Conservation (phyloP, 23 tunicate genomes). For the Trididemnum clinides region DNA sequence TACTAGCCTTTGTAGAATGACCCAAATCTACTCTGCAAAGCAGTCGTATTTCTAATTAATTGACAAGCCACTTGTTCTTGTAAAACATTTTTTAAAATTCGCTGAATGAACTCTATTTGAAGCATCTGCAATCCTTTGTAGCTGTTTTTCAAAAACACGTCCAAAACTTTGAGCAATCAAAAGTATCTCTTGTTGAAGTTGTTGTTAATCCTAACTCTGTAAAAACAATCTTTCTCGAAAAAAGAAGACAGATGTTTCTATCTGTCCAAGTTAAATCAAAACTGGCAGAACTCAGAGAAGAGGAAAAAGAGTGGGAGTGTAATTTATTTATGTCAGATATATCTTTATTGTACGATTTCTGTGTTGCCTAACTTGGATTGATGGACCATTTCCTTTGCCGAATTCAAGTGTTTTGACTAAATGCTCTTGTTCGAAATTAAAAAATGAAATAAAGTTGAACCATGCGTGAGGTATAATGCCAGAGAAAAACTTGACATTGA, state of each 20-base stretch:
- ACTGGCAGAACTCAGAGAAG: conserved; percentile 30
- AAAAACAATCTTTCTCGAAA: conserved; percentile 30
- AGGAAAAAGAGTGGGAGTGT: conserved; percentile 28
- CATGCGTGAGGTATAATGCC: conserved; percentile 29
- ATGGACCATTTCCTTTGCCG: conserved; percentile 43
- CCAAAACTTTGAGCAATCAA: conserved; percentile 29
- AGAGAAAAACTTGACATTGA: conserved; percentile 47
- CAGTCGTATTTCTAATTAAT: conserved; percentile 30
- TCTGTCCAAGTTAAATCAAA: conserved; percentile 30
- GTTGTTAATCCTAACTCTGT: conserved; percentile 30
- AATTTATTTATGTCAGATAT: conserved; percentile 34
- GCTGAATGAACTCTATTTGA: too few species aligned
- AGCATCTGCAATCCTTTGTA: conserved; percentile 26
- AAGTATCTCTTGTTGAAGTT: conserved; percentile 35
- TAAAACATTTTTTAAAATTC: conserved; percentile 5
- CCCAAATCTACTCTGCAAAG: conserved; percentile 5
- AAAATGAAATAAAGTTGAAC: conserved; percentile 32
- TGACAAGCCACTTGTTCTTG: conserved; percentile 29
- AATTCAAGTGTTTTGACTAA: conserved; percentile 46
- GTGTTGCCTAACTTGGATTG: conserved; percentile 40
- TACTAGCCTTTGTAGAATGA: conserved; percentile 30
- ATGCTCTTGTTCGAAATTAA: conserved; percentile 27
- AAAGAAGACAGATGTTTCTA: conserved; percentile 26
- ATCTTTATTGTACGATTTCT: conserved; percentile 30
- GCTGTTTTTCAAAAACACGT: conserved; percentile 33